Evolutionary conservation across 2,113 vertebrate genomes (phyloP), one percentile per base, ranked within the genome.

Genomic region (Forbesichthys papilliferus): DNA sequence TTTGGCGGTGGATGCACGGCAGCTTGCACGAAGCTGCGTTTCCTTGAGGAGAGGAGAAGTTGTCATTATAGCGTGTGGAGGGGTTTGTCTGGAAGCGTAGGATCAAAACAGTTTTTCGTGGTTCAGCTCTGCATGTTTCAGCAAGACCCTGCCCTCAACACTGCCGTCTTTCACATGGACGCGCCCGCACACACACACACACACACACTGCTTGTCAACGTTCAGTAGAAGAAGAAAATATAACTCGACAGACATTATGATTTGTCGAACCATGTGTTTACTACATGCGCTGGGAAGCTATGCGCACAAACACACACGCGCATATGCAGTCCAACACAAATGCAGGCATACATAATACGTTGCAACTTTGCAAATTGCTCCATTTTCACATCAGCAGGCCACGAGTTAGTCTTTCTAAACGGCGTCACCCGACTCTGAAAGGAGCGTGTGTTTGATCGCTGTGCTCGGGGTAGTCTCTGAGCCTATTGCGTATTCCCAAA

Each of bases 61-160:
- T 91, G 89, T 92, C 79, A 90, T 90, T 89, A 89, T 69, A 69
- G 73, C 66, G 73, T 84, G 82, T 61, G 65, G 79, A 88, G 82
- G 83, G 85, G 71, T 79, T 86, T 62, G 78, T 78, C 79, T 81
- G 72, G 33, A 74, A 85, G 75, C 73, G 0, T 11, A 60, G 55
- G 75, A 89, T 85, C 80, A 86, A 91, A 87, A 87, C 87, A 90
- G 71, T 62, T 7, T 87, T 83, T 79, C 80, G 74, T 5, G 27
- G 84, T 71, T 71, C 67, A 65, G 69, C 71, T 53, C 54, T 86
- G 76, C 90, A 73, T 86, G 89, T 90, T 61, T 7, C 52, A 83
- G 84, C 87, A 88, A 33, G 85, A 80, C 65, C 74, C 61, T 77
- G 75, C 71, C 67, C 74, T 80, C 82, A 84, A 70, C 76, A 56